These are phyloP conservation scores for Hirundichthys speculiger DNA, from an alignment of 2,113 vertebrate species.

Conservation along the genomic window DNA sequence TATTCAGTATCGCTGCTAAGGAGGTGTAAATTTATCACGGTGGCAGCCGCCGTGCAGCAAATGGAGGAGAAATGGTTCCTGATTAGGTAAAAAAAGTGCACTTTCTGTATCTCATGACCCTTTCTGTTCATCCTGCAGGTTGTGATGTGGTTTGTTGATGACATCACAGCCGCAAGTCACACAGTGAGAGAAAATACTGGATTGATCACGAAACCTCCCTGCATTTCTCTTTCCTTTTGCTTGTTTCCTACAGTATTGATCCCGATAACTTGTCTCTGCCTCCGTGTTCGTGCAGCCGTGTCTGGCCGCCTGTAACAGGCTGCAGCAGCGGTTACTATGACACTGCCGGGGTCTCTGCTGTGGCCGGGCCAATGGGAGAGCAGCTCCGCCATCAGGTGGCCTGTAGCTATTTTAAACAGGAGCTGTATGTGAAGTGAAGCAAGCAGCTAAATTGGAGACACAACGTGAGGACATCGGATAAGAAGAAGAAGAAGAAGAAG, in stretches of 20 bases:
- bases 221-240: constrained; percentile 4
- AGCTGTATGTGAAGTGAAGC: constrained; percentile 79
- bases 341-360: constrained; percentile 64
- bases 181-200: neutral
- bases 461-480: constrained; percentile 53
- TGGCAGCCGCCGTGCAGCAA: constrained; percentile 36
- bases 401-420: constrained; percentile 78
- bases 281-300: constrained; percentile 22
- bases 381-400: constrained; percentile 69
- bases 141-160: neutral
- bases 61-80: constrained; percentile 15
- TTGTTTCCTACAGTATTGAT: constrained; percentile 42
- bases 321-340: constrained; percentile 77
- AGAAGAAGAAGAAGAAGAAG: constrained; percentile 8
- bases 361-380: constrained; percentile 59
- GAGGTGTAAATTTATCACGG: constrained; percentile 39
- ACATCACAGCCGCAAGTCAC: constrained; percentile 10
- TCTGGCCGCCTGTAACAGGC: constrained; percentile 39
- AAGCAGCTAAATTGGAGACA: constrained; percentile 76
- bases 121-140: neutral
- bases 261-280: constrained; percentile 20
- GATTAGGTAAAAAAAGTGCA: constrained; percentile 6
- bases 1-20: constrained; percentile 41
- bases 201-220: constrained; percentile 15
- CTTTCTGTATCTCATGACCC: neutral